Base-by-base conservation (phyloP, 2,888 invertebrate species). In the Emesis furor region DNA sequence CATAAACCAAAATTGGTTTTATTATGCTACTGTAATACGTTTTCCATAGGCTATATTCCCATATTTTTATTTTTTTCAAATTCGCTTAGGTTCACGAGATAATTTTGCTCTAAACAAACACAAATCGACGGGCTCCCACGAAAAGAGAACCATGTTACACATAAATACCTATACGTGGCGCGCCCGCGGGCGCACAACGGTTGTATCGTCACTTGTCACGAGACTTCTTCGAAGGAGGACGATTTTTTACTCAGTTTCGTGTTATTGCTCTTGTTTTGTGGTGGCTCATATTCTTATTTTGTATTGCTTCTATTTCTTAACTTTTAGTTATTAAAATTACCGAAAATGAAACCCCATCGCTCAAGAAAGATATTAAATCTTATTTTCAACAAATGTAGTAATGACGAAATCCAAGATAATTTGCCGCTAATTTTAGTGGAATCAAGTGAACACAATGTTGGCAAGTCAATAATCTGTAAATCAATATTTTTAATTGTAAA, bases 311-410 rank as follows among this genome's bases (percentile, higher is more conserved):
- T 39, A 39, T 8, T 39, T 8, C 39, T 39, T 39, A 39, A 8
- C 39, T 39, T 39, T 39, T 39, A 39, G 8, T 8, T 8, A 39
- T 39, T 39, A 39, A 39, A 8, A 8, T 39, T 39, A 39, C 8
- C 39, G 39, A 55, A 55, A 14, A 55, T 55, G 55, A 55, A 51
- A 55, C 55, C n/a, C n/a, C 14, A 17, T n/a, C 55, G 55, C 5
- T 55, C n/a, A 55, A 55, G 55, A 55, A 55, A n/a, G 55, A 55
- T 55, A n/a, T 55, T 55, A 55, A 17, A 55, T 55, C 55, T 55
- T 6, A 17, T 55, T 6, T 55, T 55, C n/a, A 55, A 55, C 17
- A 55, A 55, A n/a, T 55, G n/a, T 17, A 55, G 55, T 55, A n/a
- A 55, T 55, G 17, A 55, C 17, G 55, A 55, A 55, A 55, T 14